Conservation (phyloP, 2,113 vertebrate genomes). For the Poecile atricapillus region DNA sequence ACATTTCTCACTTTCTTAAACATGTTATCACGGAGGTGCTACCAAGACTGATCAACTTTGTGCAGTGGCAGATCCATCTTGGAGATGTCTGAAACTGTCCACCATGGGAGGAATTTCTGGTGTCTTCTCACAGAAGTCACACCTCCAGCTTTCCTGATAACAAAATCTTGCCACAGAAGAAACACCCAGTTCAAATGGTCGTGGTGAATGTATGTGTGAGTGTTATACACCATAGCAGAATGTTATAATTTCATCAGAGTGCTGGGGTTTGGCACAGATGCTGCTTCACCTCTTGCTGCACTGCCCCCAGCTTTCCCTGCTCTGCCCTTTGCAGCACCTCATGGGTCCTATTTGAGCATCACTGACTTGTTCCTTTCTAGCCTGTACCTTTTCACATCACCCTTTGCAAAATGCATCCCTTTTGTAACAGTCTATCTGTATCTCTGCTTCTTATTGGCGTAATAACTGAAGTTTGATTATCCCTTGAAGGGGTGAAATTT, state of each 20-base stretch:
- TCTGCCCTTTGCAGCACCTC: neutral
- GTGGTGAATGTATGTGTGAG: neutral
- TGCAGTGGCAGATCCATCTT: neutral
- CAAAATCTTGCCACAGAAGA: neutral
- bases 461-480: neutral
- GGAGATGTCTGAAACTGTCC: neutral
- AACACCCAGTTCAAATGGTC: neutral
- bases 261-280: neutral
- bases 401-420: neutral
- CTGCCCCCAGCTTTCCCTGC: neutral
- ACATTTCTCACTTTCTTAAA: neutral
- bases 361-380: neutral
- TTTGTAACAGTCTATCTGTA: neutral
- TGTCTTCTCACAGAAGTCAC: neutral
- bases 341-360: neutral
- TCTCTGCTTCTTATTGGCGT: neutral
- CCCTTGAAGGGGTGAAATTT: neutral
- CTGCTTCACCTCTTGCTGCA: neutral
- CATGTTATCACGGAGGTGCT: neutral
- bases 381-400: neutral
- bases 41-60: neutral
- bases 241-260: neutral
- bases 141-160: neutral
- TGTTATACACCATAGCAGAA: neutral
- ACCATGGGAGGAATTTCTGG: rapidly evolving